Conservation (phyloP, 2,113 vertebrate genomes). For the Cynoglossus semilaevis region DNA sequence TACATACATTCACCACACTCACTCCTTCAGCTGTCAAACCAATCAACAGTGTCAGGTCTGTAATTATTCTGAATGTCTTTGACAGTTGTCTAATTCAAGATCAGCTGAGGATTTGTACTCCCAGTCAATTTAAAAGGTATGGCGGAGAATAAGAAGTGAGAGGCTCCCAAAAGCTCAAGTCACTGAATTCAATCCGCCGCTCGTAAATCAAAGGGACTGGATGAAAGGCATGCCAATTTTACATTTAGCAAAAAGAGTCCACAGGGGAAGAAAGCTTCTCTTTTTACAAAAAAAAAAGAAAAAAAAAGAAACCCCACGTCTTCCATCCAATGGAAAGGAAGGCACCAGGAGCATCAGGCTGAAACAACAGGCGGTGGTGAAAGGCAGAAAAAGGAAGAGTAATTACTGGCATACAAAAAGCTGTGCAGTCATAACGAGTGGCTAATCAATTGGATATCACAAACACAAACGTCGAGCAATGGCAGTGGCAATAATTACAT, state of each 20-base stretch:
- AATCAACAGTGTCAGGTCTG: slow-evolving; percentile 12
- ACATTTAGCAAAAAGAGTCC: slow-evolving; percentile 62
- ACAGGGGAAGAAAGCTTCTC: slow-evolving; percentile 45
- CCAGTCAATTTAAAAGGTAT: slow-evolving; percentile 46
- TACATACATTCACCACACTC: not conserved
- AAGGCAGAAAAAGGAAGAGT: slow-evolving; percentile 33
- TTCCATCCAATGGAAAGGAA: slow-evolving; percentile 42
- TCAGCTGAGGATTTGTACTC: slow-evolving; percentile 30
- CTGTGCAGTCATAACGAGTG: slow-evolving; percentile 37
- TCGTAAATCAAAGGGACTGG: slow-evolving; percentile 54
- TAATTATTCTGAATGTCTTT: slow-evolving; percentile 11
- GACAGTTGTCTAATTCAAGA: slow-evolving; percentile 27
- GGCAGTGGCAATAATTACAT: slow-evolving; percentile 51
- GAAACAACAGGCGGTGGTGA: slow-evolving; percentile 39
- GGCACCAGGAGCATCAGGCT: slow-evolving; percentile 27
- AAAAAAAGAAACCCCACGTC: slow-evolving; percentile 38
- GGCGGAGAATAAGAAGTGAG: slow-evolving; percentile 18
- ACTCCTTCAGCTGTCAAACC: not conserved
- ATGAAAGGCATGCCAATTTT: slow-evolving; percentile 61
- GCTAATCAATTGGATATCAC: slow-evolving; percentile 58
- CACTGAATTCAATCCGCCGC: slow-evolving; percentile 37
- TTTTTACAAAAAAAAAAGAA: slow-evolving; percentile 49
- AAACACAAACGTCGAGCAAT: slow-evolving; percentile 51
- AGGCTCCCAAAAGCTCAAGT: slow-evolving; percentile 45
- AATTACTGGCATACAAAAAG: slow-evolving; percentile 60